Conservation (phyloP, 2,888 invertebrate genomes). For the Mimumesa dahlbomi region DNA sequence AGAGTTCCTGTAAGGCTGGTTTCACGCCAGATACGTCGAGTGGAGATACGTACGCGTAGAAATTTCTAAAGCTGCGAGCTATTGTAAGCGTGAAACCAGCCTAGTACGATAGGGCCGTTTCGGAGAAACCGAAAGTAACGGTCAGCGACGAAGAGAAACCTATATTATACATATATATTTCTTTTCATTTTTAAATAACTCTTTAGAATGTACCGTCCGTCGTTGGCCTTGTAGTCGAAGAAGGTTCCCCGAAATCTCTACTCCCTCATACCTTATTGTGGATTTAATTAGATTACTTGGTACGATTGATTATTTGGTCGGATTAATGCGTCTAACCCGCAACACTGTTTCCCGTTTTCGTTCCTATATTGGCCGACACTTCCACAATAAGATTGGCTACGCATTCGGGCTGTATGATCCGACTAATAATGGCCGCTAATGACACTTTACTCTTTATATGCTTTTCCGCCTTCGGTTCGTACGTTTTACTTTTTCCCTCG, state of each 20-base stretch:
- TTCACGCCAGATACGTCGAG: no score
- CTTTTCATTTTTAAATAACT: no score
- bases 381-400: no score
- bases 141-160: background rate
- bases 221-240: conserved; percentile 46
- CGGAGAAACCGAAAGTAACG: background rate
- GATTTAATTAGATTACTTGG: conserved; percentile 61
- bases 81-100: no score
- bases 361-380: conserved; percentile 58
- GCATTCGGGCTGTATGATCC: conserved; percentile 57
- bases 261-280: conserved; percentile 23
- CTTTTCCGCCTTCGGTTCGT: background rate
- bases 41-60: no score
- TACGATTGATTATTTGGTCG: conserved; percentile 68
- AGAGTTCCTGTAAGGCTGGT: no score
- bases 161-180: no score
- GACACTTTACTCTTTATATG: background rate
- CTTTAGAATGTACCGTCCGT: conserved; percentile 20
- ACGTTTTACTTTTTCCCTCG: background rate
- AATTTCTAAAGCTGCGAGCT: no score
- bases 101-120: no score
- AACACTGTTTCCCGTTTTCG: conserved; percentile 53
- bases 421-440: conserved; percentile 13
- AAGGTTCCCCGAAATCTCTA: conserved; percentile 54
- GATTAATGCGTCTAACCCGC: conserved; percentile 66